phyloP scores from a whole-genome alignment of 1,140 invertebrate species.

The Aphaenogaster ashmeadi region DNA sequence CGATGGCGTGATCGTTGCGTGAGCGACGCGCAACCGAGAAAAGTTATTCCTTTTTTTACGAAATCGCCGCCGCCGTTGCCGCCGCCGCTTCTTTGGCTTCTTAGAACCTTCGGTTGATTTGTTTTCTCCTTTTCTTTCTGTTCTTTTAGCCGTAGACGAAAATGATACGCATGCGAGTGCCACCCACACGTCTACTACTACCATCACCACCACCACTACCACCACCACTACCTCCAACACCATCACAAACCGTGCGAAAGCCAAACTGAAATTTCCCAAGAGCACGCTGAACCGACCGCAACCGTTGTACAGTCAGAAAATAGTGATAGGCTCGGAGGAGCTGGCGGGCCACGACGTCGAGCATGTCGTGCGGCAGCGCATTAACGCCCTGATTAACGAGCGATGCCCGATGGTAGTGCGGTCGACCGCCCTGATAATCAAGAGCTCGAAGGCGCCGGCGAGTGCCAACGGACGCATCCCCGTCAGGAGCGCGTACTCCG shows the following conservation, averaged over 20 bases:
- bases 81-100: constrained; percentile 80
- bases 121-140: constrained; percentile 86
- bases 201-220: constrained; percentile 74
- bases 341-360: constrained; percentile 83
- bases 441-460: constrained; percentile 81
- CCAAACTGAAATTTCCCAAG: constrained; percentile 84
- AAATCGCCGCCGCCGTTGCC: neutral
- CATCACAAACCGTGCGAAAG: constrained; percentile 82
- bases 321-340: constrained; percentile 86
- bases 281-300: constrained; percentile 84
- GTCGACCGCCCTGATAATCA: constrained; percentile 85
- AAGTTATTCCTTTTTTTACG: neutral
- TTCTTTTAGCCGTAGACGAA: constrained; percentile 87
- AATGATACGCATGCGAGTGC: constrained; percentile 86
- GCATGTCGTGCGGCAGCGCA: constrained; percentile 83
- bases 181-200: constrained; percentile 79
- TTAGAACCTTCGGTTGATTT: constrained; percentile 83
- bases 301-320: constrained; percentile 86
- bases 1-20: neutral
- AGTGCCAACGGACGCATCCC: constrained; percentile 32
- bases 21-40: neutral
- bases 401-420: constrained; percentile 84
- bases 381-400: constrained; percentile 80
- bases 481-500: neutral
- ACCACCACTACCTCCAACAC: constrained; percentile 80